Evolutionary conservation across 2,888 invertebrate species (phyloP).

Genomic region (Agrotis puta): DNA sequence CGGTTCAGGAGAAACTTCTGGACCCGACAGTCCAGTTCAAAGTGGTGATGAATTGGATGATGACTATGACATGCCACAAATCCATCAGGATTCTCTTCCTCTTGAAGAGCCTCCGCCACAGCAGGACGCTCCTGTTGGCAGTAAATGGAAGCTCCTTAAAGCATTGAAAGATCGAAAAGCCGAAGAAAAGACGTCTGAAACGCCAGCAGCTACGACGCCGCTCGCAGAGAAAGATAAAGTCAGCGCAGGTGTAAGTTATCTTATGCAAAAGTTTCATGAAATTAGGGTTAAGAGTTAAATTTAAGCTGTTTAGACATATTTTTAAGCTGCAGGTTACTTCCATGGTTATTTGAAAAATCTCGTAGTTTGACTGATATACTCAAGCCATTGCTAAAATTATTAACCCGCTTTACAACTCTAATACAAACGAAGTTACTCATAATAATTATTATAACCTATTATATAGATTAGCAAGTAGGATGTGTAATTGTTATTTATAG

Average conservation of each 20-base stretch:
- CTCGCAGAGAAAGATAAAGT: constrained; percentile 92
- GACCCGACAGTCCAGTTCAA: constrained; percentile 95
- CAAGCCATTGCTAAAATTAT: constrained; percentile 73
- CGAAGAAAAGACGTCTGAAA: constrained; percentile 95
- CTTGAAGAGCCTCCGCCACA: constrained; percentile 80
- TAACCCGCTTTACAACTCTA: constrained; percentile 77
- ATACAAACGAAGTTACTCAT: constrained; percentile 58
- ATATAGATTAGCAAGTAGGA: constrained; percentile 70
- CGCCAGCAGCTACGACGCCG: constrained; percentile 92
- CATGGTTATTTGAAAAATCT: constrained; percentile 66
- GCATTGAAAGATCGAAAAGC: constrained; percentile 97
- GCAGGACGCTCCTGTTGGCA: constrained; percentile 92
- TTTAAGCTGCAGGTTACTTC: constrained; percentile 63
- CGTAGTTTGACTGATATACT: constrained; percentile 81
- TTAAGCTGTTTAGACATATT: constrained; percentile 57
- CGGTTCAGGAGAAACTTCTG: constrained; percentile 96
- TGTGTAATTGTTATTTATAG: constrained; percentile 68
- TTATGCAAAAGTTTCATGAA: constrained; percentile 92
- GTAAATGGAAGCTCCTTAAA: constrained; percentile 97
- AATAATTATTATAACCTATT: constrained; percentile 48
- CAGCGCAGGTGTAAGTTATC: constrained; percentile 93
- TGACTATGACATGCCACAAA: constrained; percentile 90
- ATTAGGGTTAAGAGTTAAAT: constrained; percentile 92
- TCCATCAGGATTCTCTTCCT: constrained; percentile 77
- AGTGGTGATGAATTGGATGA: constrained; percentile 94